Conservation (phyloP, 2,888 invertebrate species). For the Odontothrips loti region DNA sequence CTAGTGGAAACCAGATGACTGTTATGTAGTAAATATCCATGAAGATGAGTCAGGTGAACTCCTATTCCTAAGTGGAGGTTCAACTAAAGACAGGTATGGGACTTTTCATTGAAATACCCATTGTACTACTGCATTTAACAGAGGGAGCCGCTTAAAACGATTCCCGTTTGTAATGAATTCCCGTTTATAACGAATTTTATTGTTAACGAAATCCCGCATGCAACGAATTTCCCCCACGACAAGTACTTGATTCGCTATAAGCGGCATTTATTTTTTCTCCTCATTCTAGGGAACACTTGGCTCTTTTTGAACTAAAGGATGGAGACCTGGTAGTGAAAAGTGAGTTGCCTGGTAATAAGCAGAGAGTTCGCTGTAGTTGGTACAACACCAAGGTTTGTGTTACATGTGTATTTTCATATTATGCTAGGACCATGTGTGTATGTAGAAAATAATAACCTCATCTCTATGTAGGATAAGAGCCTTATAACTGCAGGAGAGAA, state of each 20-base stretch:
- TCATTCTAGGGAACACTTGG: slow-evolving; percentile 47
- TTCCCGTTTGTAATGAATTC: no score
- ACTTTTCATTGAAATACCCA: slow-evolving; percentile 32
- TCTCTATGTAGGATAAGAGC: slow-evolving; percentile 52
- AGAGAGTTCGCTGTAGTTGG: slow-evolving; percentile 66
- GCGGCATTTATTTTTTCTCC: slow-evolving; percentile 28
- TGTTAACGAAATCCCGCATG: no score
- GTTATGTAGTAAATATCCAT: slow-evolving; percentile 62
- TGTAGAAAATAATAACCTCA: slow-evolving; percentile 18
- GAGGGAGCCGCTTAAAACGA: no score
- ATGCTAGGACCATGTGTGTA: neutral
- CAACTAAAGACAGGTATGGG: neutral
- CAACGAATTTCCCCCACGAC: no score
- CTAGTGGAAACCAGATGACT: slow-evolving; percentile 49
- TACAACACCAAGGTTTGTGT: slow-evolving; percentile 58
- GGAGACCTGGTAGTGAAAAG: slow-evolving; percentile 54
- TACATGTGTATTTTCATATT: neutral
- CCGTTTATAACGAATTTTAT: no score
- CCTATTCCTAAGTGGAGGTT: neutral
- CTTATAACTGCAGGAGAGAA: slow-evolving; percentile 69
- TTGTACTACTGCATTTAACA: slow-evolving; percentile 27
- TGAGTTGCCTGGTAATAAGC: slow-evolving; percentile 60
- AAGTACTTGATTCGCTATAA: no score
- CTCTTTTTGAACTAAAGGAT: slow-evolving; percentile 50
- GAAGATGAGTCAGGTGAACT: slow-evolving; percentile 41